Evolutionary conservation across 1,140 invertebrate genomes (phyloP), one percentile per base, ranked within the genome.

Genomic region (Aplysia californica): DNA sequence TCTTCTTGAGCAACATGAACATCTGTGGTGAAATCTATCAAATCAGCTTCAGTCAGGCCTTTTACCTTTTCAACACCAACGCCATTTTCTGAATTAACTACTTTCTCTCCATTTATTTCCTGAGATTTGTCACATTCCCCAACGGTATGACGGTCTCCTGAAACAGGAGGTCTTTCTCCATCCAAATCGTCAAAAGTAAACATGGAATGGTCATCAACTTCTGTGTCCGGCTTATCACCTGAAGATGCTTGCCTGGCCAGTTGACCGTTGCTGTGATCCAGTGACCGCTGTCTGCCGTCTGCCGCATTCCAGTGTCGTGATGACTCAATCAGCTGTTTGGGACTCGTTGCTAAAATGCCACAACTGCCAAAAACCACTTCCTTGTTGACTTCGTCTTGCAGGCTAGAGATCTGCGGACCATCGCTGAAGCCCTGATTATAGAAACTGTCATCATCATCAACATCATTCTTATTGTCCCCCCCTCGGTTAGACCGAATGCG

Each of bases 291-390:
- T 39, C 64, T 59, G 4, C 44, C 50, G 41, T 69, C 74, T 61
- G 64, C 68, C 44, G 55, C 77, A 29, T 55, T 59, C 36, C 68
- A 66, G 29, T 79, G 80, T 29, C 78, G 35, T 23, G 76, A 78
- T n/a, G 81, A 76, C 6, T 76, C 44, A 2, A 83, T n/a, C 1
- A 81, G 55, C 44, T 81, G 80, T 29, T 72, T 81, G 21, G 80
- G 82, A 35, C 78, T 80, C 21, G 85, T 81, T 44, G 84, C 85
- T 41, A 86, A 67, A 61, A 86, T 84, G 29, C 85, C 85, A 79
- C 85, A 86, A 67, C 85, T 85, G 23, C 77, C 80, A 33, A 86
- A 75, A 2, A 82, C 75, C 21, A 85, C 82, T 59, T 84, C 83
- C 10, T 70, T 50, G n/a, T 80, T 70, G 31, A 55, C 64, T 39